These are phyloP conservation scores for Montipora capitata DNA, from an alignment of 92 coral and sea anemone species.

Conservation along the genomic window DNA sequence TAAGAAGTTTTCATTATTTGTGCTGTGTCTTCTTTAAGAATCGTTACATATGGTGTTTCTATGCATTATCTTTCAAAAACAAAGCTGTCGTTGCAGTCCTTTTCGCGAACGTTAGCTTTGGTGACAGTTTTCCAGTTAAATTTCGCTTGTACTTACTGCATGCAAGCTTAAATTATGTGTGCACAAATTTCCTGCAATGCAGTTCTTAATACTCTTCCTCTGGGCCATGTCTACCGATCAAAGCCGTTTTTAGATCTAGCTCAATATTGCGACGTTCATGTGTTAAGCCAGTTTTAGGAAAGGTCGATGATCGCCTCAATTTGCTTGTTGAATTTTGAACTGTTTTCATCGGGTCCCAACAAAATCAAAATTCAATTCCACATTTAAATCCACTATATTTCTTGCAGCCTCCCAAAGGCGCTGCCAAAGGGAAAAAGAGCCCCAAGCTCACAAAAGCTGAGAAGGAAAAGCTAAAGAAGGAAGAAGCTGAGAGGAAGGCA, in stretches of 20 bases:
- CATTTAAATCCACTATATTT: neutral
- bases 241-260: too few species aligned
- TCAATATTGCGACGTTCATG: too few species aligned
- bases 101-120: neutral
- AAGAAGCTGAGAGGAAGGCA: slow-evolving; percentile 96
- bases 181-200: too few species aligned
- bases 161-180: neutral
- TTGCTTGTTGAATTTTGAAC: too few species aligned
- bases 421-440: slow-evolving; percentile 78
- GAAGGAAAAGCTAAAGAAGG: slow-evolving; percentile 95
- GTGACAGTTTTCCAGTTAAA: neutral
- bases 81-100: neutral
- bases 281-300: too few species aligned
- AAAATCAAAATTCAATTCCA: too few species aligned
- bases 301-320: too few species aligned
- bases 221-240: too few species aligned
- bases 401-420: slow-evolving; percentile 91
- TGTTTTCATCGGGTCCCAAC: too few species aligned
- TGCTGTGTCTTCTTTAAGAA: neutral
- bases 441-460: slow-evolving; percentile 94
- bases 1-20: slow-evolving; percentile 8
- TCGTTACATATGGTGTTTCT: neutral
- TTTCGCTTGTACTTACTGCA: neutral
- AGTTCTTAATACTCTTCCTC: too few species aligned
- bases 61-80: neutral